A percentile compares a stretch with the other conserved stretches of the same genome.
Evolutionary conservation across 2,113 vertebrate genomes (phyloP).

Genomic region (Dicrurus megarhynchus): DNA sequence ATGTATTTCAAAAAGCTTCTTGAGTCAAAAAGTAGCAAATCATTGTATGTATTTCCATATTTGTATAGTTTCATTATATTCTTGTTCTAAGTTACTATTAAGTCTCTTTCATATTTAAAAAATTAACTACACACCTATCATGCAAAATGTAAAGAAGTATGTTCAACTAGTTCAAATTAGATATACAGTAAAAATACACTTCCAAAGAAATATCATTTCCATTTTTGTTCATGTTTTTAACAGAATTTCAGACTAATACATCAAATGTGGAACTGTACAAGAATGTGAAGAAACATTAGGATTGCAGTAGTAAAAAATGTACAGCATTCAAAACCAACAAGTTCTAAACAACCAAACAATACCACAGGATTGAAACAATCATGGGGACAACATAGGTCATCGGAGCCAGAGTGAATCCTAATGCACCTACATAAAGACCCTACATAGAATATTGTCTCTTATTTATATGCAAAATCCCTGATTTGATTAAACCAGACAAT

Average conservation of each 20-base stretch:
- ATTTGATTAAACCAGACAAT: conserved; percentile 67
- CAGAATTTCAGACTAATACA: conserved; percentile 77
- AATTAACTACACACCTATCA: conserved; percentile 67
- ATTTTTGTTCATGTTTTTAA: conserved; percentile 76
- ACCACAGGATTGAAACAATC: conserved; percentile 68
- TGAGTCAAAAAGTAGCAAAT: conserved; percentile 68
- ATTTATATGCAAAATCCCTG: conserved; percentile 71
- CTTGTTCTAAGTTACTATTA: conserved; percentile 58
- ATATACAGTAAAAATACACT: conserved; percentile 69
- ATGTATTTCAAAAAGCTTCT: conserved; percentile 65
- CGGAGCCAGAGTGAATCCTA: conserved; percentile 54
- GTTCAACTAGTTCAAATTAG: conserved; percentile 65
- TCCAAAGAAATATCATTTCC: conserved; percentile 71
- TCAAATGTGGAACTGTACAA: conserved; percentile 76
- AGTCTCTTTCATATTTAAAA: conserved; percentile 65
- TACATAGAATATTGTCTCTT: conserved; percentile 63
- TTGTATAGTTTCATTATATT: conserved; percentile 67
- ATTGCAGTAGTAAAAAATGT: conserved; percentile 74
- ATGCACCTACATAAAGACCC: conserved; percentile 66
- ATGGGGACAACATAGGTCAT: conserved; percentile 67
- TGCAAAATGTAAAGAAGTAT: conserved; percentile 68
- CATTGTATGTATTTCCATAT: conserved; percentile 67
- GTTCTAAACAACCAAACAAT: conserved; percentile 69
- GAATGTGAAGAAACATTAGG: conserved; percentile 71
- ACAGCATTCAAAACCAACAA: conserved; percentile 73